phyloP scores from a whole-genome alignment of 30 jellyfish, hydroid and myxozoan genomes.

The Chrysaora quinquecirrha region DNA sequence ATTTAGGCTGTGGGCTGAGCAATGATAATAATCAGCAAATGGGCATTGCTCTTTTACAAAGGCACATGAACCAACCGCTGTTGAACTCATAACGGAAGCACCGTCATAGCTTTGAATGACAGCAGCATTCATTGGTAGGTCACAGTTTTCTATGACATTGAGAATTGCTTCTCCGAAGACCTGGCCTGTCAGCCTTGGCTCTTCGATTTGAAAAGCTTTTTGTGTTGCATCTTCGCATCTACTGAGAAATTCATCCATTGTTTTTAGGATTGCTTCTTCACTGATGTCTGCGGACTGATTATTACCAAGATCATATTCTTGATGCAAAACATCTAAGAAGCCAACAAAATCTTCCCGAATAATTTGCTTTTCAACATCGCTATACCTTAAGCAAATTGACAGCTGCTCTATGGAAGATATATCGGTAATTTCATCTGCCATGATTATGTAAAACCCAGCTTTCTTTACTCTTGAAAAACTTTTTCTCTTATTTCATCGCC shows the following conservation, averaged over 20 bases:
- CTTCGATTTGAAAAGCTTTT: slow-evolving; percentile 27
- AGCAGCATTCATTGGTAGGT: too few relatives aligned
- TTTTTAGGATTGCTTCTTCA: neutral
- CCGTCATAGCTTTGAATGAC: too few relatives aligned
- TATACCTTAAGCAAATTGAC: neutral
- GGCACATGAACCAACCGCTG: too few relatives aligned
- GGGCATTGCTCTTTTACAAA: too few relatives aligned
- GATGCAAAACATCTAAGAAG: slow-evolving; percentile 8
- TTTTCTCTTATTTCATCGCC: slow-evolving; percentile 12
- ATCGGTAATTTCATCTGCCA: slow-evolving; percentile 34
- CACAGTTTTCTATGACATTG: slow-evolving; percentile 14
- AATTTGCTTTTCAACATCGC: slow-evolving; percentile 10
- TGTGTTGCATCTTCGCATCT: slow-evolving; percentile 2
- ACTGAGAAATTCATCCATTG: slow-evolving; percentile 23
- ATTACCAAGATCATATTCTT: slow-evolving; percentile 17
- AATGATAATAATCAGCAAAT: too few relatives aligned
- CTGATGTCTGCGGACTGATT: slow-evolving; percentile 3
- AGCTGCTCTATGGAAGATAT: slow-evolving; percentile 23
- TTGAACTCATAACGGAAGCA: too few relatives aligned
- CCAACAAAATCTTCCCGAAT: slow-evolving; percentile 21
- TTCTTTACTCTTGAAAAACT: slow-evolving; percentile 31
- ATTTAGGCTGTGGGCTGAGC: too few relatives aligned
- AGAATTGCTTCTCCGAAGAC: slow-evolving; percentile 4
- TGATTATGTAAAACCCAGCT: slow-evolving; percentile 26
- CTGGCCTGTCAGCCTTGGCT: slow-evolving; percentile 30